Conservation (phyloP, 2,113 vertebrate species). For the Eubucco bourcierii region DNA sequence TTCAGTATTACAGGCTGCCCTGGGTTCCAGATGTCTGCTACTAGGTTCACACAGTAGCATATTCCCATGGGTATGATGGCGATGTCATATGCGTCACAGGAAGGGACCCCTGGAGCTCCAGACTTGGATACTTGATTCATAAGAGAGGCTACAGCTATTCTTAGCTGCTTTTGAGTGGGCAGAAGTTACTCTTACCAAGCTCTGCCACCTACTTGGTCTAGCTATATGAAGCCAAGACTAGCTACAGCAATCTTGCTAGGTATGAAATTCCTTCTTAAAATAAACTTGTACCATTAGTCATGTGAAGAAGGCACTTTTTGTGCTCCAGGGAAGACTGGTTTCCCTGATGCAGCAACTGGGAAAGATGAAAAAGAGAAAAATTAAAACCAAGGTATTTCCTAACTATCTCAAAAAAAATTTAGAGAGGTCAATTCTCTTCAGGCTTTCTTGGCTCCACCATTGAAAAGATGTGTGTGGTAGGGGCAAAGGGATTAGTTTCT, state of each 20-base stretch:
- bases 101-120: conserved; percentile 1
- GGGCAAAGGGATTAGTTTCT: conserved; percentile 57
- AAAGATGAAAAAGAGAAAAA: not conserved
- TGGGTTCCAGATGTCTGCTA: not conserved
- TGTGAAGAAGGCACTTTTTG: not conserved
- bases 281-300: not conserved
- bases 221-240: conserved; percentile 1
- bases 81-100: not conserved
- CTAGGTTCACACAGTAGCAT: not conserved
- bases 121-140: not conserved
- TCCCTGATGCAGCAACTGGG: not conserved
- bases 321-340: not conserved
- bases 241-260: not conserved
- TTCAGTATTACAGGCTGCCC: not conserved
- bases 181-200: conserved; percentile 37
- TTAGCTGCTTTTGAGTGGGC: conserved; percentile 12
- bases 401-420: not conserved
- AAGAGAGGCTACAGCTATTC: conserved; percentile 38
- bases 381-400: not conserved
- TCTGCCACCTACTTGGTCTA: conserved; percentile 20
- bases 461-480: conserved; percentile 21
- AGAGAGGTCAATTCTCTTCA: conserved; percentile 27
- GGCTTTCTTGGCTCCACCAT: not conserved
- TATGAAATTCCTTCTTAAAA: conserved; percentile 39
- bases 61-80: not conserved